Evolutionary conservation across 2,888 invertebrate genomes (phyloP), one percentile per base, ranked within the genome.

Genomic region (Sesia apiformis): DNA sequence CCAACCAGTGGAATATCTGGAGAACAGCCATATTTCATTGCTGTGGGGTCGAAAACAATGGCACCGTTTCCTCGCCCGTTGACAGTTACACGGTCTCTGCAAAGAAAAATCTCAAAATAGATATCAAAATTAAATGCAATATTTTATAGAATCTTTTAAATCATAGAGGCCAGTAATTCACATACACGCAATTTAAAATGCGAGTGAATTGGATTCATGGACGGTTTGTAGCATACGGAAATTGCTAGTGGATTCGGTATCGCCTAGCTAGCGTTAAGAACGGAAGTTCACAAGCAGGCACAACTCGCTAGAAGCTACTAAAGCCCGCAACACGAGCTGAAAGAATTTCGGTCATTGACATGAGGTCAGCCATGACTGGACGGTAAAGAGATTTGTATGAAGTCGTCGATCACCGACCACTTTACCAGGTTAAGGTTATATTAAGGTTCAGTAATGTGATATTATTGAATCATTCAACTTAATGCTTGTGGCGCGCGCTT

Each of bases 11-110:
- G 98, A 97, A 88, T 97, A 98, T 73, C 98, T 93, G 77, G 97
- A 98, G 88, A 99, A 98, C 64, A 99, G 91, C 99, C 99, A 99
- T 83, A 96, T 96, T 90, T 97, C 97, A 81, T 96, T 96, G 75
- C 95, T 94, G 90, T 95, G 95, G 64, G 97, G 96, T 73, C 96
- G 93, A 90, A 96, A 96, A 90, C 97, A 97, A 84, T 95, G 96
- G 85, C 96, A 97, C 62, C 96, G 93, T 85, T 97, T 98, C 64
- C 95, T 92, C 66, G 94, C 93, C 61, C 95, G 92, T 75, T 96
- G 96, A 88, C 98, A 99, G 73, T 95, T 94, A 86, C 99, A 99
- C 49, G 98, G 98, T 69, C 96, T 93, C 90, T 97, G 94, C 58
- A 96, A 85, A 78, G 63, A 76, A 68, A 75, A 69, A 59, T 54